Conservation (phyloP, 2,888 invertebrate species). For the Lissonota sp. region DNA sequence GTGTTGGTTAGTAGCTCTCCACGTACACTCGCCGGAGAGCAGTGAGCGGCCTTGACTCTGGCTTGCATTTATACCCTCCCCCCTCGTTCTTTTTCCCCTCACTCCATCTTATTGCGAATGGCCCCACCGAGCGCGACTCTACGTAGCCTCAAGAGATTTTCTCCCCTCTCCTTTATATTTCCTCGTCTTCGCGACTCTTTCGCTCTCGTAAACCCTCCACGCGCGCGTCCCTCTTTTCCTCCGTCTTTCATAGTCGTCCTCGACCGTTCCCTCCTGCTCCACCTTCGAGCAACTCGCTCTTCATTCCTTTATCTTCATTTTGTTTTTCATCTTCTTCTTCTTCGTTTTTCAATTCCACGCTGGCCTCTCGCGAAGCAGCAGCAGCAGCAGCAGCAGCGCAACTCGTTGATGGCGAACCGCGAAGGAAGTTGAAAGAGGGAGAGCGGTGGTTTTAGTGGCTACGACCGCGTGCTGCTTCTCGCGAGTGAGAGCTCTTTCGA, state of each 20-base stretch:
- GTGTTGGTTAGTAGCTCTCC: constrained; percentile 79
- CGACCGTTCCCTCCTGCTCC: constrained; percentile 41
- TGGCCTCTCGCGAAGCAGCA: constrained; percentile 13
- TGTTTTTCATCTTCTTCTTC: background rate
- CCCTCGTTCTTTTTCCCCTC: constrained; percentile 61
- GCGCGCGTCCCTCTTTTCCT: constrained; percentile 15
- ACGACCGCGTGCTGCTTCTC: background rate
- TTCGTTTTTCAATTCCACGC: constrained; percentile 1
- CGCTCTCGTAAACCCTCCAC: constrained; percentile 30
- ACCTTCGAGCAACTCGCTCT: constrained; percentile 30
- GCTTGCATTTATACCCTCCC: constrained; percentile 70
- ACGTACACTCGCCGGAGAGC: constrained; percentile 86
- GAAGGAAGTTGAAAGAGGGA: background rate
- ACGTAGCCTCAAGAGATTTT: constrained; percentile 39
- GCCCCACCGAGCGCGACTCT: constrained; percentile 48
- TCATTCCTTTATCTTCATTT: constrained; percentile 31
- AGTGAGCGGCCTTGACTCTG: constrained; percentile 91
- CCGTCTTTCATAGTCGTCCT: constrained; percentile 1
- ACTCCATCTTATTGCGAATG: constrained; percentile 61
- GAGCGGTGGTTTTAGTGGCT: background rate
- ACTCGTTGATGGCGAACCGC: constrained; percentile 58
- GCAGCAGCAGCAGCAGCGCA: constrained; percentile 15
- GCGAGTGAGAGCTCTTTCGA: constrained; percentile 1
- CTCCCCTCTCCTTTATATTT: constrained; percentile 56
- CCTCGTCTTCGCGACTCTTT: constrained; percentile 32